Conservation (phyloP, 1,140 invertebrate genomes). For the Globodera ellingtonae region DNA sequence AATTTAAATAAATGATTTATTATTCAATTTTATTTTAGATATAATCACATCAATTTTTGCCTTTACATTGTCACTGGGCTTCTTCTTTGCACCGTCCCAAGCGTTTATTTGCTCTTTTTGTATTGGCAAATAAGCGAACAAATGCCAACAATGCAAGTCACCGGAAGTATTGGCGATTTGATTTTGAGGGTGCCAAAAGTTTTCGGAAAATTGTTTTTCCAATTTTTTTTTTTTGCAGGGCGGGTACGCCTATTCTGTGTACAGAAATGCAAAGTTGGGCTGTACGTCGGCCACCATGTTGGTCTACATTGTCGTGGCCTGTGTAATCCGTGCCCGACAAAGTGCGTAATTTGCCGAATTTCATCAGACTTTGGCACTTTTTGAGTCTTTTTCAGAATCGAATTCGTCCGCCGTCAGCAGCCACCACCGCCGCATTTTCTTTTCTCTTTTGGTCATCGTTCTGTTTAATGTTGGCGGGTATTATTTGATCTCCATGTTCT, state of each 20-base stretch:
- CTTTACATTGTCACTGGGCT: background rate
- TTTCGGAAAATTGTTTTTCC: background rate
- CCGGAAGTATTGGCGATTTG: background rate
- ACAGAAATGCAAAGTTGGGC: background rate
- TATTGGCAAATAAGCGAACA: background rate
- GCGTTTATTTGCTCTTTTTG: background rate
- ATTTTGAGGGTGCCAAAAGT: background rate
- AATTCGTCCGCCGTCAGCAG: background rate
- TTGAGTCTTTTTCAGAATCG: background rate
- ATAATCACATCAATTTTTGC: background rate
- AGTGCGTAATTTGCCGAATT: background rate
- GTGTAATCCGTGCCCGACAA: background rate
- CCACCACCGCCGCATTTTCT: background rate
- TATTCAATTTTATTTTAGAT: background rate
- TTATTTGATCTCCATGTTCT: conserved; percentile 16
- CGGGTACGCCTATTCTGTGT: background rate
- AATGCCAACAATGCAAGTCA: background rate
- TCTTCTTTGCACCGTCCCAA: background rate
- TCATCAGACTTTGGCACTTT: too few species aligned
- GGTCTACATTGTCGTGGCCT: background rate
- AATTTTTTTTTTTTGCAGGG: background rate
- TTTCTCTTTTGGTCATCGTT: conserved; percentile 21
- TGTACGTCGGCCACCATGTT: background rate
- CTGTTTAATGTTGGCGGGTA: conserved; percentile 21
- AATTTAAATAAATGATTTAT: background rate